Evolutionary conservation across 2,888 invertebrate species (phyloP).

Genomic region (Taenaris catops): DNA sequence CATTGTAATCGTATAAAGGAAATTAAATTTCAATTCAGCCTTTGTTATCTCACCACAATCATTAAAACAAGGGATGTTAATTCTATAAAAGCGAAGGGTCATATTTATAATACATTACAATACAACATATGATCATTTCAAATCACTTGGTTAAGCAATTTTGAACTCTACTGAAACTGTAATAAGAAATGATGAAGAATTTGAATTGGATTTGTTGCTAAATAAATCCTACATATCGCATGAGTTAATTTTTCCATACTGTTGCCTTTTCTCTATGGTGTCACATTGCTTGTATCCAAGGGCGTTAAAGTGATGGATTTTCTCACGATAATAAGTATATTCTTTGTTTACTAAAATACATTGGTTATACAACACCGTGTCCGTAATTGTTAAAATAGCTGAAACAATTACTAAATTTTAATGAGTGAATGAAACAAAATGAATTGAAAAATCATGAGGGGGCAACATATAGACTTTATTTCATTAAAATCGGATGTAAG

Average conservation of each 20-base stretch:
- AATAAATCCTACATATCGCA: slow-evolving; percentile 50
- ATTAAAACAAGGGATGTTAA: slow-evolving; percentile 60
- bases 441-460: too few species aligned
- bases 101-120: slow-evolving; percentile 22
- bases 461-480: too few species aligned
- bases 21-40: slow-evolving; percentile 42
- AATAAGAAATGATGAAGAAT: slow-evolving; percentile 15
- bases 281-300: slow-evolving; percentile 46
- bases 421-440: too few species aligned
- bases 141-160: slow-evolving; percentile 22
- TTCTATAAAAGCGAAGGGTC: slow-evolving; percentile 69
- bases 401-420: too few species aligned
- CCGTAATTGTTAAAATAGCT: too few species aligned
- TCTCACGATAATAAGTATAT: slow-evolving; percentile 44
- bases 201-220: slow-evolving; percentile 16
- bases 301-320: slow-evolving; percentile 38
- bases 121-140: slow-evolving; percentile 12
- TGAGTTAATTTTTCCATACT: slow-evolving; percentile 70
- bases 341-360: slow-evolving; percentile 4
- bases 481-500: too few species aligned
- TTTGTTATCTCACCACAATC: slow-evolving; percentile 63
- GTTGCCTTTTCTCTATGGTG: slow-evolving; percentile 60
- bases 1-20: slow-evolving; percentile 11
- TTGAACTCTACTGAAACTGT: slow-evolving; percentile 30
- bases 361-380: too few species aligned